phyloP scores from a whole-genome alignment of 64 coral and sea anemone genomes.

The Platygyra sinensis region DNA sequence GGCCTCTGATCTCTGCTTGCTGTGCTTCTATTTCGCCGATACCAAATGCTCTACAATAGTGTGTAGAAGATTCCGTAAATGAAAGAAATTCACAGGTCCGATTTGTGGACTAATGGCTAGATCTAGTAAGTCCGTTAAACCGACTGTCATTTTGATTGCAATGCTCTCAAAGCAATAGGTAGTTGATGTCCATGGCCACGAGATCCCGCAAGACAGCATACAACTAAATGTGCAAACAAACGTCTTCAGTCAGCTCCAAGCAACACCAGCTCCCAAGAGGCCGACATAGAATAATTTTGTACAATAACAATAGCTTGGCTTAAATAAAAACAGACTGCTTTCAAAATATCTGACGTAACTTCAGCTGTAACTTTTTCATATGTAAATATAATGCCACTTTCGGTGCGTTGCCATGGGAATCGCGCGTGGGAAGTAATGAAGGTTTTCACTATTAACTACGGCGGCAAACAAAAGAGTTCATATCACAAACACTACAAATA shows the following conservation, averaged over 20 bases:
- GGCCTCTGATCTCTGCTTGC: slow-evolving; percentile 68
- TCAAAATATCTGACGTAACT: slow-evolving; percentile 31
- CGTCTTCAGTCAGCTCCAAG: slow-evolving; percentile 10
- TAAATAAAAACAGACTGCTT: neutral
- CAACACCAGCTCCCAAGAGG: slow-evolving; percentile 42
- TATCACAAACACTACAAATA: slow-evolving; percentile 16
- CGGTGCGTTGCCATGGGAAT: neutral
- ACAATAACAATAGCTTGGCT: slow-evolving; percentile 13
- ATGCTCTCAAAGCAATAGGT: neutral
- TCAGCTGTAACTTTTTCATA: neutral
- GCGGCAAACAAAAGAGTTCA: neutral
- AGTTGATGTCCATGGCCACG: neutral
- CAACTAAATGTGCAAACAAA: slow-evolving; percentile 26
- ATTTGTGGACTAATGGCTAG: slow-evolving; percentile 92
- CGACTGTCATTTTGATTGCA: slow-evolving; percentile 66
- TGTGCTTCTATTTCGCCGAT: slow-evolving; percentile 86
- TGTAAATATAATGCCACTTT: slow-evolving; percentile 28
- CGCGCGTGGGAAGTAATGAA: slow-evolving; percentile 1
- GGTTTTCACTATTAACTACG: slow-evolving; percentile 9
- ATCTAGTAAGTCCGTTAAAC: slow-evolving; percentile 79
- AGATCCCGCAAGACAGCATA: neutral
- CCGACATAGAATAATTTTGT: neutral
- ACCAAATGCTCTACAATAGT: slow-evolving; percentile 81
- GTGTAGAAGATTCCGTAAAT: slow-evolving; percentile 85
- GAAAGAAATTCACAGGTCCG: slow-evolving; percentile 94